Base-by-base conservation (phyloP, 2,797 vertebrate species). In the Hemibagrus guttatus region DNA sequence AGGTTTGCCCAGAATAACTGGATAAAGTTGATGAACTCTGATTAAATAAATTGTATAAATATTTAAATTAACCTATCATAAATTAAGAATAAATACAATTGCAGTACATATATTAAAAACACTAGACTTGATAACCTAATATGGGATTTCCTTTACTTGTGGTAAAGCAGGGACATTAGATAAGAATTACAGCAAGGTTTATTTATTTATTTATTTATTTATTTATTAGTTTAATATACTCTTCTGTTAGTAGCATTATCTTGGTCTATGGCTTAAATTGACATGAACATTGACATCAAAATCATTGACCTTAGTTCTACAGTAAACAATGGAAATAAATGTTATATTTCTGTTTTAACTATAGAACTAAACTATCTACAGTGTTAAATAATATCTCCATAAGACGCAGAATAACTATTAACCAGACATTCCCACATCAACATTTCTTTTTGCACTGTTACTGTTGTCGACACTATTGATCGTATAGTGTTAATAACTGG, bases 401-500 rank as follows among this genome's bases (percentile, higher is more conserved):
- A 52, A 80, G 83, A 86, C 83, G 8, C 8, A 39, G 86, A 78
- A 81, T 74, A 76, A 17, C n/a, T 21, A 78, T 35, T 1, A 79
- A 79, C 26, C 75, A 56, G 39, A 82, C 84, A 85, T 89, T 92
- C 91, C 91, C 91, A 89, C 89, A 89, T 91, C 89, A 92, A 93
- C 90, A 90, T 81, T 71, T 83, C 82, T 92, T 9, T 46, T 9
- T 46, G 46, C 5, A 46, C 90, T 91, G 90, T 92, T 92, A 92
- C 93, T 93, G 90, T 89, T 90, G 88, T 91, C 72, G 46, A 86
- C 90, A 58, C 83, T 92, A 56, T 89, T 88, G 85, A 92, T 90
- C 92, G 92, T 89, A 80, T 16, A 93, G 92, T 90, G 91, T 90
- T 93, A 93, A 94, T 91, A 94, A 90, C 85, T 89, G 91, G 86